A percentile compares a stretch with the other conserved stretches of the same genome.
Conservation (phyloP, 2,888 invertebrate species). For the Galeruca laticollis region DNA sequence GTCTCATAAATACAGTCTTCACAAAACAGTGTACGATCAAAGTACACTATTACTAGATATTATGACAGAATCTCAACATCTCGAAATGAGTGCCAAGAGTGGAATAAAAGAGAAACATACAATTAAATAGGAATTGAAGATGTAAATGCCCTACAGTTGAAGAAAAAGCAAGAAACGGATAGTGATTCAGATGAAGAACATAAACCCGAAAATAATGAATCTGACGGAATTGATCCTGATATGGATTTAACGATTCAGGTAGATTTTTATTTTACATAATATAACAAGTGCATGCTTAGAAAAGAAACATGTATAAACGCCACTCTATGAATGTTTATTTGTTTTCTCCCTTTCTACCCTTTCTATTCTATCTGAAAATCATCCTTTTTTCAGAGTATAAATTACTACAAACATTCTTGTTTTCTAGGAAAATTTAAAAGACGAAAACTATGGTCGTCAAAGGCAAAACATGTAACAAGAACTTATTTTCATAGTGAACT, state of each 20-base stretch:
- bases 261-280: too few relatives aligned
- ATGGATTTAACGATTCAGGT: too few relatives aligned
- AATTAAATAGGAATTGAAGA: neutral
- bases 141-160: neutral
- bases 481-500: slow-evolving; percentile 10
- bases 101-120: neutral
- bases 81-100: slow-evolving; percentile 16
- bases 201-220: too few relatives aligned
- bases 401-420: neutral
- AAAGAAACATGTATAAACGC: neutral
- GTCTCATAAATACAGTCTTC: slow-evolving; percentile 28
- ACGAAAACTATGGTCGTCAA: too few relatives aligned
- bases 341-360: too few relatives aligned
- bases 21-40: slow-evolving; percentile 28
- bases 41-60: slow-evolving; percentile 24
- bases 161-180: neutral
- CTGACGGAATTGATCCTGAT: too few relatives aligned
- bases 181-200: slow-evolving; percentile 15
- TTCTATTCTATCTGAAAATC: neutral
- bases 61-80: slow-evolving; percentile 19
- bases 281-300: neutral
- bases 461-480: slow-evolving; percentile 14
- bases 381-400: neutral
- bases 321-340: neutral
- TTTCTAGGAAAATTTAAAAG: too few relatives aligned